A percentile compares a stretch with the other conserved stretches of the same genome.
These are phyloP conservation scores for Diploptera punctata DNA, from an alignment of 2,888 invertebrate genomes.

Conservation along the genomic window DNA sequence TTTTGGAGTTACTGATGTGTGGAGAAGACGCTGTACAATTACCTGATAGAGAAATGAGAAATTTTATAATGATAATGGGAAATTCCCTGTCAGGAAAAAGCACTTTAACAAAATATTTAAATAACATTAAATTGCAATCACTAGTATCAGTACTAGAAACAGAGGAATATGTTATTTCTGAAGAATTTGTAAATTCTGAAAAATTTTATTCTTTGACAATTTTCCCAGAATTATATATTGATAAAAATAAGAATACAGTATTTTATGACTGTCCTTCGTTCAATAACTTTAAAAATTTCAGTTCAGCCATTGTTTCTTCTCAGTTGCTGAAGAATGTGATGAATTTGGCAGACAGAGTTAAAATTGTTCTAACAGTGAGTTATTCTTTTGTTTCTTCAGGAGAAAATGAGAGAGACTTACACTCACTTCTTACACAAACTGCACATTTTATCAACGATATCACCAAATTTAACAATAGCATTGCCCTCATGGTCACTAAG, in stretches of 20 bases:
- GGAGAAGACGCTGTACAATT: no score
- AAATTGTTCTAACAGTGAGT: not conserved
- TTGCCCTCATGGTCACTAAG: no score
- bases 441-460: no score
- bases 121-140: not conserved
- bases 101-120: not conserved
- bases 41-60: no score
- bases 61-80: not conserved
- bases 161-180: not conserved
- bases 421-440: no score
- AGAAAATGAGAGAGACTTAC: not conserved
- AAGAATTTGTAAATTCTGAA: no score
- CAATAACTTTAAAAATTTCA: not conserved
- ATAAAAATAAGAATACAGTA: not conserved
- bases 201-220: not conserved
- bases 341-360: not conserved
- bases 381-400: no score
- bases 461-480: no score
- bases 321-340: not conserved
- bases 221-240: not conserved
- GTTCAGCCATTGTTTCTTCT: not conserved
- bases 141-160: not conserved
- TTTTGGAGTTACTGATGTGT: no score
- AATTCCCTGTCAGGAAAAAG: not conserved
- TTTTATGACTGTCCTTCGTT: not conserved